Conservation (phyloP, 30 jellyfish, hydroid and myxozoan genomes). For the Cassiopea xamachana region DNA sequence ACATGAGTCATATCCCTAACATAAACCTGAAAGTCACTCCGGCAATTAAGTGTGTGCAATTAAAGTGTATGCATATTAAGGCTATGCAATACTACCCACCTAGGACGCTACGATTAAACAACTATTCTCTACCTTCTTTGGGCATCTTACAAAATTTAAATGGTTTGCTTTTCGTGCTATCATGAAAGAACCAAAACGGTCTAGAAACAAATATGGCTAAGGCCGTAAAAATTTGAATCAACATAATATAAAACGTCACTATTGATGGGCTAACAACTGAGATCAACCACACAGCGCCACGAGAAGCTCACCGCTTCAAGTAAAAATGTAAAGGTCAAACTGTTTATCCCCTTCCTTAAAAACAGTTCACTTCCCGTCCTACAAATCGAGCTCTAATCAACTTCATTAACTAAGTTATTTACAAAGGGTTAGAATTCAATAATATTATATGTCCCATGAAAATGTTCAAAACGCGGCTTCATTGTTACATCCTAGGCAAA, state of each 20-base stretch:
- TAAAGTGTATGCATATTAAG: too few relatives aligned
- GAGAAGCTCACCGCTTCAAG: not conserved
- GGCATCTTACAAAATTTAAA: too few relatives aligned
- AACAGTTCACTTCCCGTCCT: not conserved
- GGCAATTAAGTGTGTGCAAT: too few relatives aligned
- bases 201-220: not conserved
- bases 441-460: not conserved
- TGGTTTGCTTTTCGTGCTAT: too few relatives aligned
- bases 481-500: not conserved
- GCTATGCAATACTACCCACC: too few relatives aligned
- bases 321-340: not conserved
- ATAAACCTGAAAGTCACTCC: too few relatives aligned
- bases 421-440: not conserved
- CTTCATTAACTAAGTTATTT: constrained; percentile 2
- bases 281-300: constrained; percentile 4
- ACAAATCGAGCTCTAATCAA: not conserved
- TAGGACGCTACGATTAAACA: too few relatives aligned
- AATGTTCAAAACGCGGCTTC: not conserved
- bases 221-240: not conserved
- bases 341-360: not conserved
- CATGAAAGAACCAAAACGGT: too few relatives aligned
- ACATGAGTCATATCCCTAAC: too few relatives aligned
- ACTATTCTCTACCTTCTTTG: too few relatives aligned
- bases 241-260: not conserved
- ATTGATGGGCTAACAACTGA: not conserved